Conservation (phyloP, 2,888 invertebrate genomes). For the Petrolisthes manimaculis region DNA sequence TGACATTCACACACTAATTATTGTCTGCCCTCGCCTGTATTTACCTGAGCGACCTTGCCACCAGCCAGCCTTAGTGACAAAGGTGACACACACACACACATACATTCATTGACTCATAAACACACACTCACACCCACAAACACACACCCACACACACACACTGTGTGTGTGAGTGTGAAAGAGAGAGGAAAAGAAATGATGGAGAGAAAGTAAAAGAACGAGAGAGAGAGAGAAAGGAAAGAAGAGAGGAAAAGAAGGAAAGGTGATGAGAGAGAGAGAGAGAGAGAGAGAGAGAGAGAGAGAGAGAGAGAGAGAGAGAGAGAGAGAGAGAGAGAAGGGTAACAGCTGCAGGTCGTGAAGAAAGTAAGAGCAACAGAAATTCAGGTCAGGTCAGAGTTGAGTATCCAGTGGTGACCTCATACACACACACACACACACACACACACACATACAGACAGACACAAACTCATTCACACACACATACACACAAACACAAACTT, state of each 20-base stretch:
- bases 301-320: slow-evolving; percentile 18
- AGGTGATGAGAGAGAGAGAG: background rate
- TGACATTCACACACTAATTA: too few relatives aligned
- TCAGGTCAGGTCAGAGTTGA: background rate
- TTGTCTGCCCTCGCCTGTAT: too few relatives aligned
- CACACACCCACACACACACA: slow-evolving; percentile 9
- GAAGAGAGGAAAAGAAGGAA: background rate
- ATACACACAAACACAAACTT: too few relatives aligned
- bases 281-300: background rate
- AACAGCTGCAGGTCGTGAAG: background rate
- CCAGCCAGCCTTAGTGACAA: too few relatives aligned
- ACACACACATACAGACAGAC: too few relatives aligned
- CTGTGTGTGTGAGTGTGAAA: background rate
- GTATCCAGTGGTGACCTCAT: background rate
- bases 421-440: slow-evolving; percentile 18
- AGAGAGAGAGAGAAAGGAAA: background rate
- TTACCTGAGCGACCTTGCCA: too few relatives aligned
- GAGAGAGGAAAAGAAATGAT: slow-evolving; percentile 4
- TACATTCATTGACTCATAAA: background rate
- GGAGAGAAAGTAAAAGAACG: background rate
- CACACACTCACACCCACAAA: background rate
- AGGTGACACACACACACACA: slow-evolving; percentile 13
- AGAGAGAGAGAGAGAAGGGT: background rate
- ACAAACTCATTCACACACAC: too few relatives aligned
- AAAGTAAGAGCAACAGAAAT: background rate